phyloP scores from a whole-genome alignment of 2,113 vertebrate species.

The Paracanthobrama guichenoti region DNA sequence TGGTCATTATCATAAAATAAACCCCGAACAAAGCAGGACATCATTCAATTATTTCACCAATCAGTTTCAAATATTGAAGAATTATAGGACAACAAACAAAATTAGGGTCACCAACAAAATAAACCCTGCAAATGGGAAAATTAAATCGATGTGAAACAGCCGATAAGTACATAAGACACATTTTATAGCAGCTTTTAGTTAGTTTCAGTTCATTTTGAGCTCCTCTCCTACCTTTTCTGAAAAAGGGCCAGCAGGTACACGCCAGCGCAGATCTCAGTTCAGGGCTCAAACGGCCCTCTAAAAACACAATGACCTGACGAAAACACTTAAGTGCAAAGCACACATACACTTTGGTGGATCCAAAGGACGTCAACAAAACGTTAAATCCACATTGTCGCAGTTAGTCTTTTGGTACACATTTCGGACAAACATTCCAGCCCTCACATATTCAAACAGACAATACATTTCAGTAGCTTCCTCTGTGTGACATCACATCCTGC shows the following conservation, averaged over 20 bases:
- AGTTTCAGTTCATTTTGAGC: neutral
- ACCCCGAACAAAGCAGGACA: neutral
- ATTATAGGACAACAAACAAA: neutral
- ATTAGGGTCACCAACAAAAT: neutral
- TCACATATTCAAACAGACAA: slow-evolving; percentile 39
- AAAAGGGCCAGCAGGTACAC: slow-evolving; percentile 62
- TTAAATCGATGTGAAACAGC: neutral
- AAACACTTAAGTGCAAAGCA: slow-evolving; percentile 34
- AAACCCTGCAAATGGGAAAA: neutral
- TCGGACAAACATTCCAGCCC: slow-evolving; percentile 19
- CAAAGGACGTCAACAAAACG: slow-evolving; percentile 9
- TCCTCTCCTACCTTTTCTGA: slow-evolving; percentile 58
- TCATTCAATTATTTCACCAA: neutral
- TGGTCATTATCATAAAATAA: neutral
- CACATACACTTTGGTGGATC: slow-evolving; percentile 33
- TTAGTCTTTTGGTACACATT: slow-evolving; percentile 24
- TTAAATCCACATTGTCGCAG: neutral
- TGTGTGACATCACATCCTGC: slow-evolving; percentile 61
- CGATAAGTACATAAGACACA: neutral
- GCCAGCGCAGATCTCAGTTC: slow-evolving; percentile 41
- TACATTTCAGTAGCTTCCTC: slow-evolving; percentile 45
- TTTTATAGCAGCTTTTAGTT: neutral
- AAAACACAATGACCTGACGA: slow-evolving; percentile 20
- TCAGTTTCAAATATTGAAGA: neutral
- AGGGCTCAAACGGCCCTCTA: slow-evolving; percentile 26